Evolutionary conservation across 2,888 invertebrate species (phyloP), one percentile per base, ranked within the genome.

Genomic region (Xanthorhoe designata): DNA sequence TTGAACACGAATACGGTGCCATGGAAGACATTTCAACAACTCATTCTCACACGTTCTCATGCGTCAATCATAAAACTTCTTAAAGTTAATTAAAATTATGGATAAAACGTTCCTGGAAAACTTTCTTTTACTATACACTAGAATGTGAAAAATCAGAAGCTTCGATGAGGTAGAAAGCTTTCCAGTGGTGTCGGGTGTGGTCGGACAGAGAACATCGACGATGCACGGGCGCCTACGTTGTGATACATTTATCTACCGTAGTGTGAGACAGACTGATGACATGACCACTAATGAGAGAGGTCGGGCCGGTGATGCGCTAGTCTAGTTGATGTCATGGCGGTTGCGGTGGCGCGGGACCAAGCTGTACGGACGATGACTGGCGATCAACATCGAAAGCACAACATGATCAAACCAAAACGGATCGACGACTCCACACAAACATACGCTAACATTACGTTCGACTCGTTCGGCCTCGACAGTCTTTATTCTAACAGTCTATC

Each of bases 181-280:
- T 90, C 91, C 92, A 91, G 89, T 73, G 65, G 64, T 80, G 78
- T 78, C 76, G 79, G 84, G 78, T 77, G 82, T 80, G 80, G 80
- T 81, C 82, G 75, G 79, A 83, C 78, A 81, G 82, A 81, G 80
- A 81, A 84, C 81, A 81, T 81, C 79, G 72, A 72, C 76, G 81
- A 88, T 89, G 90, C 86, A 88, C 90, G 92, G 92, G 93, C 93
- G 92, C 91, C 88, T 92, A 92, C 81, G 82, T 92, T 93, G 93
- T 93, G 93, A 93, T 93, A 93, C 93, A 92, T 88, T 92, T 92
- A 93, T 92, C 93, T 92, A 92, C 84, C 89, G 88, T 86, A 63
- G 82, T 84, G 88, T 89, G 91, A 87, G 81, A 86, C 80, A 89
- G 84, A 86, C 87, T 85, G 88, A 90, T 89, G 87, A 75, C 78